phyloP scores from a whole-genome alignment of 2,113 vertebrate genomes.

The Nansenia antarctica region DNA sequence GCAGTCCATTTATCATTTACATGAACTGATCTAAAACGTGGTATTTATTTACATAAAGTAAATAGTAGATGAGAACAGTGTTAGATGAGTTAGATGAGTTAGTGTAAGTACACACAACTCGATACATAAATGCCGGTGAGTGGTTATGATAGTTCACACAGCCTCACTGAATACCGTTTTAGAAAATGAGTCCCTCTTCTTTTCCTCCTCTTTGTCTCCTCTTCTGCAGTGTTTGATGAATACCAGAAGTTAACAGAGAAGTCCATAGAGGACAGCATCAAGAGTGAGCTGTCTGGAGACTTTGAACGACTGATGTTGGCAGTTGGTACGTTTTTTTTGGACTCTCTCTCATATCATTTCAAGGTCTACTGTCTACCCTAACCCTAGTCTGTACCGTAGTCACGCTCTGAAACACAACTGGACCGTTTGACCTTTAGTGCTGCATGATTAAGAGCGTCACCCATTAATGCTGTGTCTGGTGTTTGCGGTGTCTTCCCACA shows the following conservation, averaged over 20 bases:
- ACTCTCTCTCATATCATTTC: not conserved
- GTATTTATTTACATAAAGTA: too few relatives aligned
- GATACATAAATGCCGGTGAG: too few relatives aligned
- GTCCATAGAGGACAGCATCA: conserved; percentile 90
- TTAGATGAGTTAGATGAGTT: too few relatives aligned
- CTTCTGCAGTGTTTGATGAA: conserved; percentile 89
- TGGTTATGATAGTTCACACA: not conserved
- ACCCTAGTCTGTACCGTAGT: not conserved
- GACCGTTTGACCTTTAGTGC: not conserved
- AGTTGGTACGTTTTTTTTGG: conserved; percentile 83
- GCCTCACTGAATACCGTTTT: not conserved
- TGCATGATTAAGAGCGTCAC: not conserved
- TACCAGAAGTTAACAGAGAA: conserved; percentile 88
- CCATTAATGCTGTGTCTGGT: conserved; percentile 20
- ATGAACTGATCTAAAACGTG: too few relatives aligned
- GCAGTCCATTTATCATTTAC: too few relatives aligned
- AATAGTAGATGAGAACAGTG: too few relatives aligned
- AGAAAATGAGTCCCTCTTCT: not conserved
- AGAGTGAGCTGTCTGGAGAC: conserved; percentile 92
- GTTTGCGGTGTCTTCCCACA: conserved; percentile 50
- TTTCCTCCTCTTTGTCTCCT: not conserved
- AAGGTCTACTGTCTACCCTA: too few relatives aligned
- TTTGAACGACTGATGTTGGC: conserved; percentile 96
- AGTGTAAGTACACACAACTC: too few relatives aligned
- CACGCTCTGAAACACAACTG: not conserved